Evolutionary conservation across 2,113 vertebrate genomes (phyloP).

Genomic region (Hemichromis elongatus): DNA sequence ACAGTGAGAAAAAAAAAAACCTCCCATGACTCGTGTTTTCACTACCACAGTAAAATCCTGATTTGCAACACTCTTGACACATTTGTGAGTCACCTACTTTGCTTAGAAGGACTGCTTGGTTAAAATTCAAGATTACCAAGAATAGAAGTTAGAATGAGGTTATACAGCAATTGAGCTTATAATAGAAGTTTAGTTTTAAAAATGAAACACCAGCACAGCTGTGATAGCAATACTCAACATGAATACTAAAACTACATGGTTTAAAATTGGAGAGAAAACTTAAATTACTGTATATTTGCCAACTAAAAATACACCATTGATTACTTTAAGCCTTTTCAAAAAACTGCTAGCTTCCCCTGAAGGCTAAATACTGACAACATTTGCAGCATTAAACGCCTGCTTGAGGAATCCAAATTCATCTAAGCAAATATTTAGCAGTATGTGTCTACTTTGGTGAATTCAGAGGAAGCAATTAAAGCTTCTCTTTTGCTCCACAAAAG

Average conservation of each 20-base stretch:
- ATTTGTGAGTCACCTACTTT: not conserved
- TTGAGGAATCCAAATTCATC: not conserved
- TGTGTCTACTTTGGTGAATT: not conserved
- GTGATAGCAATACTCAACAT: not conserved
- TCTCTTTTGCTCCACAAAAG: not conserved
- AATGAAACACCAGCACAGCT: not conserved
- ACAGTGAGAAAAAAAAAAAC: not conserved
- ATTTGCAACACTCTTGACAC: not conserved
- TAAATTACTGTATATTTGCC: not conserved
- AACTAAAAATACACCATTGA: not conserved
- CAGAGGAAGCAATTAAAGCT: not conserved
- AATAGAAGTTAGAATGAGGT: not conserved
- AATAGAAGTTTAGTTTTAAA: not conserved
- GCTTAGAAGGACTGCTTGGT: not conserved
- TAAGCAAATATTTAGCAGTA: not conserved
- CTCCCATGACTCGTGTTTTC: not conserved
- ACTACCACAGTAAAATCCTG: not conserved
- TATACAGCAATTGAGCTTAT: not conserved
- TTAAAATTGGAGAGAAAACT: not conserved
- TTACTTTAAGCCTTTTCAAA: not conserved
- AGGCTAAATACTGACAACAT: not conserved
- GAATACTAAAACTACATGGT: not conserved
- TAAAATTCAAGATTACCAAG: not conserved
- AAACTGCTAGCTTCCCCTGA: not conserved
- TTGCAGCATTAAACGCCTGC: not conserved